phyloP scores from a whole-genome alignment of 1,140 invertebrate genomes.

The Heliconius nattereri region DNA sequence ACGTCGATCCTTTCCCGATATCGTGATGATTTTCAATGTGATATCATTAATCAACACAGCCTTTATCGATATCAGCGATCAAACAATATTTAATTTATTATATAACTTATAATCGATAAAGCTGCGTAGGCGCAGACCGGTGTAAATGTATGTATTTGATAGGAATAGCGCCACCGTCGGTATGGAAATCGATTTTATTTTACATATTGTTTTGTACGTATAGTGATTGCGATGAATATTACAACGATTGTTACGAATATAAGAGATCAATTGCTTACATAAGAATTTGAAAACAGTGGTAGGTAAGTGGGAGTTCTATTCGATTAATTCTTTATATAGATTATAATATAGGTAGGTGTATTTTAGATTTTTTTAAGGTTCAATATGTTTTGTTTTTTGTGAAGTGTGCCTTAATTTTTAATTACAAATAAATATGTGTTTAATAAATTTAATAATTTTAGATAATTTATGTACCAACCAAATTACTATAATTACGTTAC shows the following conservation, averaged over 20 bases:
- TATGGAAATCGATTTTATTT: conserved; percentile 58
- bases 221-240: conserved; percentile 43
- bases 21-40: conserved; percentile 61
- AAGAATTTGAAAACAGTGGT: conserved; percentile 18
- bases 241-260: conserved; percentile 32
- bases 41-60: conserved; percentile 73
- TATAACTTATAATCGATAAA: conserved; percentile 67
- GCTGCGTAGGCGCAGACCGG: conserved; percentile 66
- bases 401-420: too few relatives aligned
- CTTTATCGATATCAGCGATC: conserved; percentile 70
- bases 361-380: too few relatives aligned
- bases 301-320: conserved; percentile 38
- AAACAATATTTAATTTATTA: conserved; percentile 78
- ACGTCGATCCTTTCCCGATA: conserved; percentile 55
- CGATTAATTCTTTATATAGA: not conserved
- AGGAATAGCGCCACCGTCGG: conserved; percentile 69
- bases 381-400: too few relatives aligned
- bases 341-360: not conserved
- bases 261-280: conserved; percentile 28
- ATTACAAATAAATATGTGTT: too few relatives aligned
- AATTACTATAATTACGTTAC: too few relatives aligned
- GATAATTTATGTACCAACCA: too few relatives aligned
- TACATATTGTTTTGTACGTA: conserved; percentile 54
- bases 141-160: conserved; percentile 53
- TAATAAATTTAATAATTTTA: too few relatives aligned